These are phyloP conservation scores for Stegastes partitus DNA, from an alignment of 2,113 vertebrate species.

Conservation along the genomic window DNA sequence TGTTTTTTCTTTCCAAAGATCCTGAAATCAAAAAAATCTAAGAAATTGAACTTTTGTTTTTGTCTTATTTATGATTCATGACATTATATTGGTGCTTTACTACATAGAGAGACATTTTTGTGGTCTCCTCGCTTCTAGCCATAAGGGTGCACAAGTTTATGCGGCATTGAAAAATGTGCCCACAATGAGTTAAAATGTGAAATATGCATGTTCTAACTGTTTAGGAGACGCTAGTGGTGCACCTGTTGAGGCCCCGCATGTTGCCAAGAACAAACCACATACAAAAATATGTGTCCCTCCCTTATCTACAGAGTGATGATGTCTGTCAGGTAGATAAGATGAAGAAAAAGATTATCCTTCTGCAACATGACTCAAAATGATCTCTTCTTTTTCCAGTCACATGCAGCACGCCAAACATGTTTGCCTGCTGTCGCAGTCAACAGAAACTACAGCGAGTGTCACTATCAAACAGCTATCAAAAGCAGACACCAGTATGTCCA, in stretches of 20 bases:
- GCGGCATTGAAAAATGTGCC: no score
- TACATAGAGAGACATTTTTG: no score
- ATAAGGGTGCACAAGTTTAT: no score
- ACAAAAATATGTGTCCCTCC: not conserved
- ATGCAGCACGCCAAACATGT: not conserved
- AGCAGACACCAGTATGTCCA: not conserved
- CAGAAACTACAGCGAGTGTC: not conserved
- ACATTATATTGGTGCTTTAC: no score
- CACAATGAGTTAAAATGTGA: no score
- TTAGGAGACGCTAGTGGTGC: not conserved
- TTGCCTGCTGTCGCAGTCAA: not conserved
- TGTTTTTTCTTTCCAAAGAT: no score
- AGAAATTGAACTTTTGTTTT: no score
- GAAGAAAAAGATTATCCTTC: not conserved
- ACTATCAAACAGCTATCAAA: not conserved
- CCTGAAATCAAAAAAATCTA: no score
- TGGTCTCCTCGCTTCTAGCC: no score
- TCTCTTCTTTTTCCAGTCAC: conserved; percentile 3
- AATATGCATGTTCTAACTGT: no score
- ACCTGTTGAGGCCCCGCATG: not conserved
- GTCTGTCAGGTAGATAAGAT: conserved; percentile 32
- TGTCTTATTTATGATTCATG: no score
- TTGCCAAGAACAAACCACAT: no score
- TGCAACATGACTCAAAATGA: not conserved
- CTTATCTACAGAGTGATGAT: not conserved